phyloP scores from a whole-genome alignment of 1,140 invertebrate genomes.

The Drosophila tropicalis region DNA sequence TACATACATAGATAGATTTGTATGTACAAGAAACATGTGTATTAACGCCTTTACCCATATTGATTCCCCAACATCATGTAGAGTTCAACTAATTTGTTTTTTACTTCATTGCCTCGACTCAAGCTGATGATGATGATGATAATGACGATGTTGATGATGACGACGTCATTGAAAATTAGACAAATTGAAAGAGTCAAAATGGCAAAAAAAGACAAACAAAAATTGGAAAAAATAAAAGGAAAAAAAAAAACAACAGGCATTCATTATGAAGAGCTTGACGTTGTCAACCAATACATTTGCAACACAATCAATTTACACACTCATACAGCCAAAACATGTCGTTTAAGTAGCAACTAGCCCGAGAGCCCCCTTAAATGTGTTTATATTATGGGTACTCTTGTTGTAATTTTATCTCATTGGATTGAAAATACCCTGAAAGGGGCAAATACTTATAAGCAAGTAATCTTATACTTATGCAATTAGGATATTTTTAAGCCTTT shows the following conservation, averaged over 20 bases:
- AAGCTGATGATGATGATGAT: conserved; percentile 26
- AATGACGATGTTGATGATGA: conserved; percentile 16
- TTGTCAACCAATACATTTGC: conserved; percentile 26
- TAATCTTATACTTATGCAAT: too few species aligned
- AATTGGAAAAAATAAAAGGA: not conserved
- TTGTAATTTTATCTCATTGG: not conserved
- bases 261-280: conserved; percentile 38
- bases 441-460: too few species aligned
- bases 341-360: conserved; percentile 69
- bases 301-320: conserved; percentile 68
- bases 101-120: conserved; percentile 56
- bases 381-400: not conserved
- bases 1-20: conserved; percentile 20
- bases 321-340: conserved; percentile 41
- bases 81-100: conserved; percentile 72
- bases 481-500: too few species aligned
- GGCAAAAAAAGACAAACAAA: conserved; percentile 48
- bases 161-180: conserved; percentile 80
- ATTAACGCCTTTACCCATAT: conserved; percentile 10
- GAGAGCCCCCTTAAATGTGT: conserved; percentile 16
- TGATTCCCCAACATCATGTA: conserved; percentile 44
- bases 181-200: conserved; percentile 75
- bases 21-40: conserved; percentile 19
- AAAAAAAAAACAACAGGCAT: conserved; percentile 16
- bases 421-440: too few species aligned